A percentile compares a stretch with the other conserved stretches of the same genome.
phyloP scores from a whole-genome alignment of 2,797 vertebrate genomes.

The Bufotes viridis region DNA sequence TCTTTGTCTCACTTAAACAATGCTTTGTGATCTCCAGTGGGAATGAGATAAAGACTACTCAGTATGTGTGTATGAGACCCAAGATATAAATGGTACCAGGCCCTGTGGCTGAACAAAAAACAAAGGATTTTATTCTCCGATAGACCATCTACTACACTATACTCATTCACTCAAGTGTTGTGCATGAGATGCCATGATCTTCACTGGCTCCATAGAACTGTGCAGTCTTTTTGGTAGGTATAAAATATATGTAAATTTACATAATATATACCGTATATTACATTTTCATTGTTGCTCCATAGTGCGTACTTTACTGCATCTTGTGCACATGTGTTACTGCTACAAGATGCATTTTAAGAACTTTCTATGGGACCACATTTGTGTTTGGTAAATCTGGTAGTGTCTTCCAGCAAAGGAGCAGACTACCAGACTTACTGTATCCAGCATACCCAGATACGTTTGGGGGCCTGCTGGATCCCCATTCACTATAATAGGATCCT shows the following conservation, averaged over 20 bases:
- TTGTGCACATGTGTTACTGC: not conserved
- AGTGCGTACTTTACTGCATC: not conserved
- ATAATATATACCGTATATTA: not conserved
- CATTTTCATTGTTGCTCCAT: not conserved
- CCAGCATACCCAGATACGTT: no score
- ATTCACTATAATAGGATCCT: no score
- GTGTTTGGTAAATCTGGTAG: no score
- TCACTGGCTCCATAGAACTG: not conserved
- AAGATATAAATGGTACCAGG: conserved; percentile 13
- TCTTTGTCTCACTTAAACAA: conserved; percentile 1
- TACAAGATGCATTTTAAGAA: not conserved
- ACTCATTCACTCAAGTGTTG: not conserved
- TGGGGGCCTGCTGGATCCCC: no score
- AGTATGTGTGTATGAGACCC: not conserved
- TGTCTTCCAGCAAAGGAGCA: no score
- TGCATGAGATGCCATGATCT: not conserved
- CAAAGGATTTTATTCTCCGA: not conserved
- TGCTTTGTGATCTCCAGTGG: not conserved
- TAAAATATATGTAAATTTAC: not conserved
- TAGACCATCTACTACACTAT: not conserved
- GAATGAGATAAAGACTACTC: conserved; percentile 17
- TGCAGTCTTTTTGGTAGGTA: not conserved
- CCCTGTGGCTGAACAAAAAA: conserved; percentile 18
- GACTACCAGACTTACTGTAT: no score
- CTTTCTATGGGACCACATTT: not conserved